Evolutionary conservation across 2,888 invertebrate species (phyloP).

Genomic region (Drosophila hawaiiensis): DNA sequence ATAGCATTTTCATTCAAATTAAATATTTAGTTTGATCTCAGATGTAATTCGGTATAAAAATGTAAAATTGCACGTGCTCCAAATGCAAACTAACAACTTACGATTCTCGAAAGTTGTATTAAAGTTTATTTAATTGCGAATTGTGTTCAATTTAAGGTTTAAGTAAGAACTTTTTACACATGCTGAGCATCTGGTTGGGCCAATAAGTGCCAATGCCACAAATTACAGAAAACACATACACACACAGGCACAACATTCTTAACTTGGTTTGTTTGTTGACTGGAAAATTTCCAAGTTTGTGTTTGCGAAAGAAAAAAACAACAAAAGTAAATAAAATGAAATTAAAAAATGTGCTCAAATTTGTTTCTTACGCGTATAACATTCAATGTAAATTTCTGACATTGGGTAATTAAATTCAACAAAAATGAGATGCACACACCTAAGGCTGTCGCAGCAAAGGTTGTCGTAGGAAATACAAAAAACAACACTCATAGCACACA

Average conservation of each 20-base stretch:
- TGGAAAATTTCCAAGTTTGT: background rate
- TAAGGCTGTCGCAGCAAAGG: background rate
- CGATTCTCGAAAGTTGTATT: background rate
- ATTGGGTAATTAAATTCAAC: conserved; percentile 66
- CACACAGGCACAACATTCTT: background rate
- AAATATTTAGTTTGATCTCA: background rate
- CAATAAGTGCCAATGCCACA: conserved; percentile 34
- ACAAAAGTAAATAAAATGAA: background rate
- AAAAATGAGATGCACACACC: conserved; percentile 44
- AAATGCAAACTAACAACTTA: background rate
- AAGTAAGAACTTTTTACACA: background rate
- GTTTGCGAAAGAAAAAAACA: background rate
- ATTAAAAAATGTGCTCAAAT: conserved; percentile 9
- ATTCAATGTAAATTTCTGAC: conserved; percentile 48
- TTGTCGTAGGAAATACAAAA: too few relatives aligned
- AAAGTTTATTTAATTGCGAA: background rate
- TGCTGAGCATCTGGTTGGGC: background rate
- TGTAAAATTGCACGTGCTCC: background rate
- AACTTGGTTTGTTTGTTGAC: conserved; percentile 1
- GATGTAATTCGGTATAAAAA: background rate
- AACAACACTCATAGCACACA: conserved; percentile 7
- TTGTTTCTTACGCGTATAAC: conserved; percentile 26
- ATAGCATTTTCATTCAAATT: background rate
- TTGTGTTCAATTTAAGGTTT: background rate
- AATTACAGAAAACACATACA: conserved; percentile 14